Evolutionary conservation across 2,797 vertebrate species (phyloP).

Genomic region (Distichodus sexfasciatus): DNA sequence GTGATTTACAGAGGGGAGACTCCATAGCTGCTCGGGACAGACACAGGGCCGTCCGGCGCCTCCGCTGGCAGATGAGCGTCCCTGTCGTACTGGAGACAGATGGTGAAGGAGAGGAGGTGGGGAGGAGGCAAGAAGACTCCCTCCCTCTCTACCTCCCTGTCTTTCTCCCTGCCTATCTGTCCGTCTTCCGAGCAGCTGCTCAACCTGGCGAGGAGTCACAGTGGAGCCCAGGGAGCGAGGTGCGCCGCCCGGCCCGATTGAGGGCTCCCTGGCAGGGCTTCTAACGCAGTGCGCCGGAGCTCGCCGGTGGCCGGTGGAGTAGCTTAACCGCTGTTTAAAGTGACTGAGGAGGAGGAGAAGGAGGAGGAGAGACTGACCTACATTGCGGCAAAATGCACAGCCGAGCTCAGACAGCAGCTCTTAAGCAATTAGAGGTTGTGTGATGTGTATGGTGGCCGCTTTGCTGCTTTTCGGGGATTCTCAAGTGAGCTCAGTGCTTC

Average conservation of each 20-base stretch:
- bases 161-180: constrained; percentile 52
- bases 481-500: neutral
- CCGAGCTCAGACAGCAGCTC: constrained; percentile 48
- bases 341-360: constrained; percentile 49
- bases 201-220: constrained; percentile 18
- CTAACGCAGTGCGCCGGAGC: constrained; percentile 56
- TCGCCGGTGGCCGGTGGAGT: constrained; percentile 17
- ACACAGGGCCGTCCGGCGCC: constrained; percentile 60
- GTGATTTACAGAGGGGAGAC: constrained; percentile 76
- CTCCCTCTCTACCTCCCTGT: too few species aligned
- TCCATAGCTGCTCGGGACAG: constrained; percentile 72
- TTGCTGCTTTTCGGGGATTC: neutral
- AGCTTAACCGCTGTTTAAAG: constrained; percentile 51
- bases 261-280: constrained; percentile 66
- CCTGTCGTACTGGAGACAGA: constrained; percentile 74
- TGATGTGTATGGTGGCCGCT: constrained; percentile 19
- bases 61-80: constrained; percentile 54
- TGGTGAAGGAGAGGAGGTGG: constrained; percentile 65
- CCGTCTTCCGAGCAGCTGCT: constrained; percentile 32
- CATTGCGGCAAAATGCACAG: constrained; percentile 63
- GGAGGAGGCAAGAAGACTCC: constrained; percentile 63
- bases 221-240: constrained; percentile 54
- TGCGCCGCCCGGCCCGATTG: constrained; percentile 25
- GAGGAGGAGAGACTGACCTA: constrained; percentile 73
- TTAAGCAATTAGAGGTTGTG: constrained; percentile 31